phyloP scores from a whole-genome alignment of 2,113 vertebrate genomes.

The Labeo catla region DNA sequence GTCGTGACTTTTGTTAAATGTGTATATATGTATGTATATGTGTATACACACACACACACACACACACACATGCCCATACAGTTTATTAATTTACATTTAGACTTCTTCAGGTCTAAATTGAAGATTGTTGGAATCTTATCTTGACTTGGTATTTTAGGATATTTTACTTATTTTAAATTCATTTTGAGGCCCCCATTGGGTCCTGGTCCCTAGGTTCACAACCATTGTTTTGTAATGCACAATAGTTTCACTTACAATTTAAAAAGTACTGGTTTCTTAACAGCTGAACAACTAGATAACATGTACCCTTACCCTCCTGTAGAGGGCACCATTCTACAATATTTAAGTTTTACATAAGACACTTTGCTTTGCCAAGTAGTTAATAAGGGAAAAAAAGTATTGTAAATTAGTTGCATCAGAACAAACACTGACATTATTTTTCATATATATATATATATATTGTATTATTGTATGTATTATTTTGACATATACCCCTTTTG shows the following conservation, averaged over 20 bases:
- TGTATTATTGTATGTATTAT: neutral
- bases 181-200: too few species aligned
- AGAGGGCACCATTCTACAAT: conserved; percentile 23
- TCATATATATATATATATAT: neutral
- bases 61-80: too few species aligned
- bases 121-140: too few species aligned
- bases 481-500: neutral
- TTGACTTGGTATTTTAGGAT: too few species aligned
- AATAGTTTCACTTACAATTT: neutral
- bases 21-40: too few species aligned
- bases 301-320: neutral
- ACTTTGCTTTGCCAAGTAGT: neutral
- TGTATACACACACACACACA: too few species aligned
- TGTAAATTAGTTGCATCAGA: neutral
- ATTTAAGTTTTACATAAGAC: neutral
- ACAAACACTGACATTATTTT: neutral
- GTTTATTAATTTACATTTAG: too few species aligned
- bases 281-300: neutral
- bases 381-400: neutral
- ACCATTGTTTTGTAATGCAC: neutral
- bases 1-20: too few species aligned
- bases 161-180: too few species aligned
- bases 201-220: too few species aligned
- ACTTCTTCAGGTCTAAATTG: too few species aligned
- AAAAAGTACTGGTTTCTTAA: neutral